Base-by-base conservation (phyloP, 2,113 vertebrate genomes). In the Toxostoma redivivum region DNA sequence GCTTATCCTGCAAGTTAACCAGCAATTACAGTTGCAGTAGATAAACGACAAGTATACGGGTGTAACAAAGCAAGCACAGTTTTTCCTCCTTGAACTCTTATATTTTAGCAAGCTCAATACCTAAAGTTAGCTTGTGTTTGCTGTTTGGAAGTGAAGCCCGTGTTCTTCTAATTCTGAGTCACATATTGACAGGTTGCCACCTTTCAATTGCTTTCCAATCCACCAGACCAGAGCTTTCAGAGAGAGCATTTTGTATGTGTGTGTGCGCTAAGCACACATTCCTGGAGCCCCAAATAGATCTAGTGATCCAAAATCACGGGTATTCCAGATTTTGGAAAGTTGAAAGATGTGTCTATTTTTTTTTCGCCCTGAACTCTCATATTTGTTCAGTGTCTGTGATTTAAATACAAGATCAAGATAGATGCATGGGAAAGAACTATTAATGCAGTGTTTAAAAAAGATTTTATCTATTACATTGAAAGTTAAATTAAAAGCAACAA, bases 401-500 rank as follows among this genome's bases (percentile, higher is more conserved):
- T 84, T 76, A 90, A 88, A 86, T 33, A 60, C 7, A 61, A 60
- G 67, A 92, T 83, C 69, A 86, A 80, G 93, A 92, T 8, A 86
- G 80, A 96, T 67, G 79, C 35, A 83, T 0, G 2, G 61, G 38
- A 81, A 86, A 57, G 42, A 84, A 47, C 69, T 84, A 80, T 76
- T 92, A 94, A 97, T 60, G 53, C 2, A 2, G 51, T 24, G 50
- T 69, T 56, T 84, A 7, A 81, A 91, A 90, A 92, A 66, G 61
- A 94, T 88, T 92, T 90, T 93, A 96, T 95, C 92, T 94, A 69
- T 95, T 81, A 80, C 38, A 84, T 5, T 90, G 93, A 86, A 97
- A 96, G 88, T 92, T 92, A 96, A 91, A 96, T 94, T 96, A 97
- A 96, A 96, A 92, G 82, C 90, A 96, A 96, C 94, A 97, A 96